Base-by-base conservation (phyloP, 2,888 invertebrate genomes). In the Agriotes lineatus region DNA sequence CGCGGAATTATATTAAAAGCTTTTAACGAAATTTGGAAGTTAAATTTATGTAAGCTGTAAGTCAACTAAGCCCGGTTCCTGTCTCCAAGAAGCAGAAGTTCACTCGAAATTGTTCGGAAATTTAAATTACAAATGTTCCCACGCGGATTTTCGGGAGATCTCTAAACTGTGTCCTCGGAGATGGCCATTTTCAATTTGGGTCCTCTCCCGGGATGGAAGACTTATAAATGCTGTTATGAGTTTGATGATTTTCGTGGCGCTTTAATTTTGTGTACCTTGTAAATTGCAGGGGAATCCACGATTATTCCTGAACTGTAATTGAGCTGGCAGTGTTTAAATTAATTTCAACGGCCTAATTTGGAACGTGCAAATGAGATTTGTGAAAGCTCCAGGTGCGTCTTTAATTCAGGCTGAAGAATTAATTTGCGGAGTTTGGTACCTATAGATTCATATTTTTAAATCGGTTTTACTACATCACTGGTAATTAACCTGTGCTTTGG, bases 91-190 rank as follows among this genome's bases (percentile, higher is more conserved):
- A 20, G n/a, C n/a, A 25, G 19, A 19, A 48, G 48, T 22, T 48
- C 48, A 48, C 22, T 48, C 22, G 22, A 48, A 48, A 48, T 22
- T 22, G 48, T 48, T 48, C 20, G 19, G 25, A 19, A n/a, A 48
- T 48, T 48, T 48, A 48, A 48, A 48, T 48, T 48, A 48, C 48
- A 48, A 48, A 48, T 39, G 25, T 42, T 42, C 16, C 14, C 42
- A 42, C 12, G 37, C 42, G 42, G 42, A 18, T 25, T 25, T 39
- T 12, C 39, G 12, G 6, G 39, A 39, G 39, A 39, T 48, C 25
- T n/a, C 52, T 52, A 52, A 52, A 52, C 25, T 52, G 52, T 25
- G 22, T 12, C 19, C 18, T 52, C 16, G n/a, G 30, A 30, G 33
- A 52, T 18, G 18, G 18, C 18, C 30, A 18, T 52, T 33, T 52